Evolutionary conservation across 2,797 vertebrate species (phyloP), one percentile per base, ranked within the genome.

Genomic region (Poeciliopsis turneri): DNA sequence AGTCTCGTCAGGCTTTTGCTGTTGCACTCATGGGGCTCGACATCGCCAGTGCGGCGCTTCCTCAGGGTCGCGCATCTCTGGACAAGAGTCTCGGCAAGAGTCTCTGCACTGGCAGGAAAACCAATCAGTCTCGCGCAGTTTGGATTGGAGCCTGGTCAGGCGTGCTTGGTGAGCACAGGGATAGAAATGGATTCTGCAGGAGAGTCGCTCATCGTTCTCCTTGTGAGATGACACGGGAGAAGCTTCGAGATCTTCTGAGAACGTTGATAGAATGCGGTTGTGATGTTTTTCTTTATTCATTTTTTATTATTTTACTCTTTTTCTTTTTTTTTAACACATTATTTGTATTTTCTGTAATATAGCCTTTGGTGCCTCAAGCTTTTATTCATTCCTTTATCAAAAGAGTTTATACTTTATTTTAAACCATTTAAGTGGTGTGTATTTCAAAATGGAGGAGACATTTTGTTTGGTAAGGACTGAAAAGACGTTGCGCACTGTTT

Each of bases 331-430:
- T 81, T 93, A 90, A 87, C 79, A 86, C 79, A 82, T 90, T 76
- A 73, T 89, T 91, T 92, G 83, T 88, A 83, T 90, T 91, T 93
- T 92, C 53, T 94, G 91, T 94, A 90, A 89, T 76, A 93, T 93
- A 90, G 93, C 95, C 94, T 95, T 94, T 89, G 90, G 95, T 96
- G 95, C 95, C 95, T 96, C 91, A 90, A 95, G 87, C 88, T 93
- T 95, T 95, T 92, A 94, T 95, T 96, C 95, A 95, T 95, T 96
- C 95, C 94, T 94, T 95, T 95, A 90, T 92, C 89, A 90, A 82
- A 94, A 92, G 90, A 90, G 74, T 86, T 87, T 90, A 86, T 90
- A 87, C 84, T 77, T 61, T 87, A 72, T 79, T 92, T 91, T 90
- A 68, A 90, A 82, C 91, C 84, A 87, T 84, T 69, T 84, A 84